Evolutionary conservation across 2,888 invertebrate genomes (phyloP).

Genomic region (Chymomyza caudatula): DNA sequence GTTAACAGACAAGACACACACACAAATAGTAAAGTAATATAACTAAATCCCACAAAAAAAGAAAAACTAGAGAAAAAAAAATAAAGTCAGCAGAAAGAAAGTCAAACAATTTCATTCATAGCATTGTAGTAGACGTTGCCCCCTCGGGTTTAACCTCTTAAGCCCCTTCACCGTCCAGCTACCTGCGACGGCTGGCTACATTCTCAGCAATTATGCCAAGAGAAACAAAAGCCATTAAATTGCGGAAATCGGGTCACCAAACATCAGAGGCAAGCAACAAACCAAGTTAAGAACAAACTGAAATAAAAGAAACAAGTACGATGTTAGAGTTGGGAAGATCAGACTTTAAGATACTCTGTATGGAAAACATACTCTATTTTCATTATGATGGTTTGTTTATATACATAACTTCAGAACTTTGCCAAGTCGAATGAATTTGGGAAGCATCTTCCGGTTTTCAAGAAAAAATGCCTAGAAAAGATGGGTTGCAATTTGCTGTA

Average conservation of each 20-base stretch:
- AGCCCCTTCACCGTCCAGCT: slow-evolving; percentile 11
- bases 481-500: no score
- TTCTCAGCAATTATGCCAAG: slow-evolving; percentile 70
- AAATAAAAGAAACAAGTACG: slow-evolving; percentile 11
- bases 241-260: slow-evolving; percentile 72
- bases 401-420: no score
- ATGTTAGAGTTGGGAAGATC: neutral
- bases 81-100: slow-evolving; percentile 38
- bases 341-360: neutral
- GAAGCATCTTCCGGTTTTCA: no score
- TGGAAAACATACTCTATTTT: neutral
- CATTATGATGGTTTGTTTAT: no score
- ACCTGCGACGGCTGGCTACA: neutral
- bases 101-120: slow-evolving; percentile 52
- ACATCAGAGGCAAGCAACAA: slow-evolving; percentile 25
- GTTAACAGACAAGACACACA: slow-evolving; percentile 42
- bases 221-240: slow-evolving; percentile 67
- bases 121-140: slow-evolving; percentile 39
- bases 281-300: slow-evolving; percentile 39
- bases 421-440: no score
- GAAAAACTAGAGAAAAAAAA: slow-evolving; percentile 2
- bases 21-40: slow-evolving; percentile 12
- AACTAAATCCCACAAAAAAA: slow-evolving; percentile 19
- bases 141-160: slow-evolving; percentile 2
- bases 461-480: no score